Base-by-base conservation (phyloP, 30 jellyfish, hydroid and myxozoan species). In the Hydractinia echinata region DNA sequence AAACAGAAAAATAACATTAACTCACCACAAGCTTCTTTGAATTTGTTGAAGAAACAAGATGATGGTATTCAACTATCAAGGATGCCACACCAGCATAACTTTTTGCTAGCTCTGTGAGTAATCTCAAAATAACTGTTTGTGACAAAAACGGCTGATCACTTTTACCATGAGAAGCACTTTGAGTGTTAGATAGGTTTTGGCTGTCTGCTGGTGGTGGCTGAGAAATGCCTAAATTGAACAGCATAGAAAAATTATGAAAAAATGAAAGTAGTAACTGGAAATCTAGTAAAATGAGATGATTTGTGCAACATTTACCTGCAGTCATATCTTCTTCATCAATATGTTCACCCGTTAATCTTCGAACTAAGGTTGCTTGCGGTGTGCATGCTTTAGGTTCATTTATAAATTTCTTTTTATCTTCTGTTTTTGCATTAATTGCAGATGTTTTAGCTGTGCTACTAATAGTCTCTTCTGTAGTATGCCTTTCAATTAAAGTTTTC, bases 281-380 rank as follows among this genome's bases (percentile, higher is more conserved):
- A 30, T 30, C 44, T 30, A 30, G 44, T 2, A 30, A 30, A 30
- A 2, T 30, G 44, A 30, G 44, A 30, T 30, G 44, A 2, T 30
- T 30, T 2, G 44, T 30, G 44, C 1, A 3, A 58, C 69, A 16
- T 16, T 58, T 58, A 72, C 81, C 55, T 20, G 16, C 58, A 7
- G 85, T 19, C 56, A 77, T 77, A 53, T 89, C 97, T 6, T 82
- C 95, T 49, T 91, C 95, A 72, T 91, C 96, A 21, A 91, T 86
- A 53, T 90, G 94, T 68, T 91, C 97, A 39, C 97, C 97, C 0
- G 92, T 91, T 70, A 91, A 67, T 44, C 97, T 82, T 61, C 97
- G 83, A n/a, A 85, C 96, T 66, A 91, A 77, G 21, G 91, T 87
- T 48, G 95, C 94, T 54, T 91, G 97, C 53, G 94, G 97, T 16